Evolutionary conservation across 2,113 vertebrate species (phyloP), one percentile per base, ranked within the genome.

Genomic region (Ictalurus punctatus): DNA sequence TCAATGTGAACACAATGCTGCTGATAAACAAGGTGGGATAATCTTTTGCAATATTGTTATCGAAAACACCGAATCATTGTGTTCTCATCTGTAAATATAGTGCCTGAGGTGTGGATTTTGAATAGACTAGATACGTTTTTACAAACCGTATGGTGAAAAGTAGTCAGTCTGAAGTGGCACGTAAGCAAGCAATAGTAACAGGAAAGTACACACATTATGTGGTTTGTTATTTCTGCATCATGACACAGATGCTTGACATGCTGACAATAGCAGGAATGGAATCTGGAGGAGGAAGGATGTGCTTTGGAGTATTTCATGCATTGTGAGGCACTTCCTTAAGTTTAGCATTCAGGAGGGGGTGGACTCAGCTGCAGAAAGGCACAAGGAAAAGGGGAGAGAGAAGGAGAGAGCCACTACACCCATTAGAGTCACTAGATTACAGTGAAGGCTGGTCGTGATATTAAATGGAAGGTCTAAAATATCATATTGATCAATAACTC

Each of bases 201-300:
- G 94, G 94, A 94, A 93, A 89, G 88, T 40, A 79, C 86, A 74
- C 78, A 76, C 92, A 93, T 91, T 74, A 90, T 90, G 19, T 78
- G 34, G 74, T 52, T 76, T 76, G 86, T 91, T 93, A 92, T 92
- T 92, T 93, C 91, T 91, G 92, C 91, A 89, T 93, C 89, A 27
- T 93, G 93, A 94, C 91, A 90, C 90, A 92, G 90, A 88, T 89
- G 76, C 91, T 91, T 86, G 91, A 91, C 87, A 90, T 83, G 83
- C 86, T 91, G 92, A 96, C 95, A 96, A 96, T 94, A 89, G 93
- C 93, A 94, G 95, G 95, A 96, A 95, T 76, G 71, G 92, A 89
- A 88, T 90, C 84, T 91, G 88, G 87, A 25, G 69, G 30, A 87
- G 90, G 92, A 90, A 92, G 94, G 93, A 92, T 93, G 92, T 94